Evolutionary conservation across 2,797 vertebrate genomes (phyloP).

Genomic region (Acanthurus tractus): DNA sequence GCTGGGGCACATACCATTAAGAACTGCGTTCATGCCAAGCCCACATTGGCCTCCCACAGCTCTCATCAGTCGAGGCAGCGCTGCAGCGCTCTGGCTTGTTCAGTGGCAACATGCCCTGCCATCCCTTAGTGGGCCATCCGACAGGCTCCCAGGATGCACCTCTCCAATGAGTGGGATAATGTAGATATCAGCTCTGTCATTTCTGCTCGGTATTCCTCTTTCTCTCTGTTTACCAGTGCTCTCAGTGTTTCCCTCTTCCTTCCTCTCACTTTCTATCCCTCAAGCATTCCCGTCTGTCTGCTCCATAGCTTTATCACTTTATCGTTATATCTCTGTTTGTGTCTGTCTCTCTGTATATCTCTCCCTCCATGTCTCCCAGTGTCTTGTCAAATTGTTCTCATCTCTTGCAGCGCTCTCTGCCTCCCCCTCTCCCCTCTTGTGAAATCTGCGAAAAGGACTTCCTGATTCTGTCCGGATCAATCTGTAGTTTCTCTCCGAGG

Average conservation of each 20-base stretch:
- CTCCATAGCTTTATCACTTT: conserved; percentile 31
- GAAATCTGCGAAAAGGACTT: conserved; percentile 75
- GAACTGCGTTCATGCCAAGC: conserved; percentile 69
- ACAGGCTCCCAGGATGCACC: conserved; percentile 46
- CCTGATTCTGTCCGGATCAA: conserved; percentile 83
- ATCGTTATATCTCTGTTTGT: conserved; percentile 42
- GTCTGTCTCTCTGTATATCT: conserved; percentile 37
- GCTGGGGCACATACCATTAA: conserved; percentile 65
- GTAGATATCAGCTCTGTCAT: background rate
- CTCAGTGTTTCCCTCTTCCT: conserved; percentile 26
- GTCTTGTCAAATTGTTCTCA: conserved; percentile 50
- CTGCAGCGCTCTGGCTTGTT: conserved; percentile 44
- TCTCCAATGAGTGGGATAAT: background rate
- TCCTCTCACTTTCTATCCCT: conserved; percentile 47
- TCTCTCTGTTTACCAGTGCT: conserved; percentile 6
- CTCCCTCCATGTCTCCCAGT: conserved; percentile 29
- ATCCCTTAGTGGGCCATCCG: conserved; percentile 36
- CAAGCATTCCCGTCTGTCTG: conserved; percentile 47
- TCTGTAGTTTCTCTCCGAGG: conserved; percentile 77
- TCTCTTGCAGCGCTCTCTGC: conserved; percentile 31
- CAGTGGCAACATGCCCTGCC: conserved; percentile 57
- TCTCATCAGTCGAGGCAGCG: conserved; percentile 61
- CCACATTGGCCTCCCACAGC: conserved; percentile 63
- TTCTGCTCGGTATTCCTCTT: conserved; percentile 13
- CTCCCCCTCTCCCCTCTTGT: conserved; percentile 36